Evolutionary conservation across 2,888 invertebrate species (phyloP).

Genomic region (Epinotia nisella): DNA sequence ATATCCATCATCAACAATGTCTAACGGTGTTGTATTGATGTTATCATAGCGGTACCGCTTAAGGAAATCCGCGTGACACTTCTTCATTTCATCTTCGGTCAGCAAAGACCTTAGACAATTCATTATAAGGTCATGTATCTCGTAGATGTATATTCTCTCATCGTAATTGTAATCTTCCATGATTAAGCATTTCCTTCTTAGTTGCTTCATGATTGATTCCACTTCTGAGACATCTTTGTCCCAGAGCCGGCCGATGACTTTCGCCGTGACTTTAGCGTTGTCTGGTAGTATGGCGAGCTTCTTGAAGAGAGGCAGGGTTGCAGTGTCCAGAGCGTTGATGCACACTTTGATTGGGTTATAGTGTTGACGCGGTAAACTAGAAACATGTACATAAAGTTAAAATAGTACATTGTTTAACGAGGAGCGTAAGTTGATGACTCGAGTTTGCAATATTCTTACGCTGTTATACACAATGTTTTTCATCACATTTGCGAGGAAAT

Average conservation of each 20-base stretch:
- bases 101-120: conserved; percentile 84
- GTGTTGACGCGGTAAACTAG: conserved; percentile 64
- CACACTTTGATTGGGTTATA: conserved; percentile 84
- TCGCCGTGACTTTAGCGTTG: conserved; percentile 87
- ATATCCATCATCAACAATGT: conserved; percentile 89
- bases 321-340: conserved; percentile 82
- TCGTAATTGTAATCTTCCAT: conserved; percentile 86
- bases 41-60: conserved; percentile 83
- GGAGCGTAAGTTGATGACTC: no score
- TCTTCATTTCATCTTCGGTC: conserved; percentile 69
- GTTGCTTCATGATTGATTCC: conserved; percentile 86
- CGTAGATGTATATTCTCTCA: conserved; percentile 86
- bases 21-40: conserved; percentile 77
- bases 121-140: conserved; percentile 88
- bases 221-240: conserved; percentile 75
- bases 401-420: no score
- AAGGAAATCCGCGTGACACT: conserved; percentile 85
- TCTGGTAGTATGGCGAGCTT: conserved; percentile 88
- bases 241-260: conserved; percentile 80
- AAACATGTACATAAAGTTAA: conserved; percentile 45
- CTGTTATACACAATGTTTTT: no score
- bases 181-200: conserved; percentile 88
- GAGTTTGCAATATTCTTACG: no score
- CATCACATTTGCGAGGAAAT: no score
- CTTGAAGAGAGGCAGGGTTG: conserved; percentile 82